Evolutionary conservation across 2,113 vertebrate genomes (phyloP), one percentile per base, ranked within the genome.

Genomic region (Rhynchomys soricoides): DNA sequence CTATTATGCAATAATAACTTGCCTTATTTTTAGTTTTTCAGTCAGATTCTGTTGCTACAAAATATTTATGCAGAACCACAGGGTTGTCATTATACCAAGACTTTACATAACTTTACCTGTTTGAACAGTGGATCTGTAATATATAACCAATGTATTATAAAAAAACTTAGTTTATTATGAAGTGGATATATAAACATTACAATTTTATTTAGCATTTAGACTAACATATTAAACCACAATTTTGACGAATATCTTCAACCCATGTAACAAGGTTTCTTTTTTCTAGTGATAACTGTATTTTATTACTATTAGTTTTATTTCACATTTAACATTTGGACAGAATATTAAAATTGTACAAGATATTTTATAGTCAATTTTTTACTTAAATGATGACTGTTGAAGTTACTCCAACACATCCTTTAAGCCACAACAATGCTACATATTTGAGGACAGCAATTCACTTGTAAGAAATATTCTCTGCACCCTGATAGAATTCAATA

Each of bases 401-500:
- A 83, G 82, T 74, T 93, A 82, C n/a, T 78, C 12, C 16, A 82
- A 40, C 62, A 66, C 11, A 95, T n/a, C 34, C 9, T 59, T 57
- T 62, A 94, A 52, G 90, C 66, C 78, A 90, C 75, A 75, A n/a
- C 52, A 43, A 81, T 74, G 12, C 40, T 31, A 40, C 45, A 34
- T 91, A 68, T 91, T 85, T 74, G 31, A 11, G 88, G 59, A 40
- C 75, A 55, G 43, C 10, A 55, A 82, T 89, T 88, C 16, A 57
- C 24, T 64, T 70, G 48, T 55, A 81, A 62, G 48, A 43, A 86
- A 90, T 95, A 94, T 90, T 94, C 24, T 90, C 94, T 95, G n/a
- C 22, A 89, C 40, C 34, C n/a, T 93, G 68, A 87, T 40, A 95
- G 70, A 92, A 95, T 94, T 91, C 37, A 93, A 81, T 95, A 85